Percentiles rank a stretch among this genome's conserved stretches.
These are phyloP conservation scores for Coryphaenoides rupestris DNA, from an alignment of 2,113 vertebrate genomes.

Conservation along the genomic window DNA sequence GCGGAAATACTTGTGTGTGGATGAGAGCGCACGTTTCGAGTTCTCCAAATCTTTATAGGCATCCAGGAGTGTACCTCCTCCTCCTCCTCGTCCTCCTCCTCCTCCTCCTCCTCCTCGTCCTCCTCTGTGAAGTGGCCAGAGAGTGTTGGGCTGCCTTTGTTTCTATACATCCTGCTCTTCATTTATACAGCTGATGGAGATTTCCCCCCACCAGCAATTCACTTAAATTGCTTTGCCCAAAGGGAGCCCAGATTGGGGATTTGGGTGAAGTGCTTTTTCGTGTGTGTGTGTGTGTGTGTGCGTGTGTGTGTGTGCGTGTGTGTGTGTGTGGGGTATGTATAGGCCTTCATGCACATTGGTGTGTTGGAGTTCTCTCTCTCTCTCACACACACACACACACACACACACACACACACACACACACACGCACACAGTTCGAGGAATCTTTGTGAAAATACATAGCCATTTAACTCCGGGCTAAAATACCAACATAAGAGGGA, in stretches of 20 bases:
- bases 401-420: too few relatives aligned
- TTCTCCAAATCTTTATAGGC: too few relatives aligned
- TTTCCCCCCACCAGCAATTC: constrained; percentile 28
- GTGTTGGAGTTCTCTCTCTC: neutral
- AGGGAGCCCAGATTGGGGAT: constrained; percentile 21
- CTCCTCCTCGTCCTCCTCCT: neutral
- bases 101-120: neutral
- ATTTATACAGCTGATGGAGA: constrained; percentile 50
- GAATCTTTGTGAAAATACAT: constrained; percentile 25
- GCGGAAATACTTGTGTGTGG: too few relatives aligned
- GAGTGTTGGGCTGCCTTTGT: constrained; percentile 18
- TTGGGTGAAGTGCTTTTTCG: constrained; percentile 26
- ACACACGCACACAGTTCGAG: neutral
- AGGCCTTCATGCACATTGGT: neutral
- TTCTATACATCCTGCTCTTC: constrained; percentile 41
- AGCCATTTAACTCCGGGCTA: too few relatives aligned
- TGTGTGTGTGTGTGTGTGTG: neutral
- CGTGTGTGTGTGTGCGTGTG: neutral
- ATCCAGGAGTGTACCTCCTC: neutral
- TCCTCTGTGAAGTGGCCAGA: constrained; percentile 24
- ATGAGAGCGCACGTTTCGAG: too few relatives aligned
- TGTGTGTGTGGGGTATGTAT: neutral
- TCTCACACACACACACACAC: too few relatives aligned
- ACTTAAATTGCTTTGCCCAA: constrained; percentile 34
- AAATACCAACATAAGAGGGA: neutral